phyloP scores from a whole-genome alignment of 2,888 invertebrate species.

The Plebejus anna region DNA sequence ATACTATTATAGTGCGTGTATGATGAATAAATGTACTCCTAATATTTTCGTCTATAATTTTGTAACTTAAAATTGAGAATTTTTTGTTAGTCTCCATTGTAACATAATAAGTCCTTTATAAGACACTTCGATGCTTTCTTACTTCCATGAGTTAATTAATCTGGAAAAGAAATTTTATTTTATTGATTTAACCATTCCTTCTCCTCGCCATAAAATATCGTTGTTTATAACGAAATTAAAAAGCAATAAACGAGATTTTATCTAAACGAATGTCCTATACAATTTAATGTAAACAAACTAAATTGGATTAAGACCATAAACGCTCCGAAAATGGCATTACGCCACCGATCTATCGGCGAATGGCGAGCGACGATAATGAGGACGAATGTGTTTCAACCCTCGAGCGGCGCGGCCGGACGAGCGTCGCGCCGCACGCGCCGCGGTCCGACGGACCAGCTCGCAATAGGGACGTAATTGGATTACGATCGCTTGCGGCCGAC shows the following conservation, averaged over 20 bases:
- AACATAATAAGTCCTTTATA: not conserved
- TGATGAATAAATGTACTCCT: not conserved
- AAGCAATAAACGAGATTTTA: not conserved
- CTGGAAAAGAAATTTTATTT: too few species aligned
- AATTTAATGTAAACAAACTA: not conserved
- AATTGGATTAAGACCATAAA: slow-evolving; percentile 13
- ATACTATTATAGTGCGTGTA: not conserved
- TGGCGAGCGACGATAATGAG: not conserved
- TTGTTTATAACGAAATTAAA: not conserved
- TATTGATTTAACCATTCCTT: not conserved
- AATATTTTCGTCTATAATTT: not conserved
- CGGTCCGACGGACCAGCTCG: not conserved
- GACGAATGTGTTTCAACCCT: slow-evolving; percentile 5
- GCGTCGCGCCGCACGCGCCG: not conserved
- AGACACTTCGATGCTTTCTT: too few species aligned
- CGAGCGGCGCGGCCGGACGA: not conserved
- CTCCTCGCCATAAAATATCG: not conserved
- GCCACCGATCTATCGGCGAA: slow-evolving; percentile 9
- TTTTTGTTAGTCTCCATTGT: not conserved
- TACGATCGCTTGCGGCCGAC: slow-evolving; percentile 35
- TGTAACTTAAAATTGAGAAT: not conserved
- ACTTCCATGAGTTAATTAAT: too few species aligned
- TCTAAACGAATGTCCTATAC: not conserved
- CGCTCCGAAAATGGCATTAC: slow-evolving; percentile 1
- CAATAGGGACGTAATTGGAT: slow-evolving; percentile 31